These are phyloP conservation scores for Melanaphis sacchari DNA, from an alignment of 1,140 invertebrate species.

Conservation along the genomic window DNA sequence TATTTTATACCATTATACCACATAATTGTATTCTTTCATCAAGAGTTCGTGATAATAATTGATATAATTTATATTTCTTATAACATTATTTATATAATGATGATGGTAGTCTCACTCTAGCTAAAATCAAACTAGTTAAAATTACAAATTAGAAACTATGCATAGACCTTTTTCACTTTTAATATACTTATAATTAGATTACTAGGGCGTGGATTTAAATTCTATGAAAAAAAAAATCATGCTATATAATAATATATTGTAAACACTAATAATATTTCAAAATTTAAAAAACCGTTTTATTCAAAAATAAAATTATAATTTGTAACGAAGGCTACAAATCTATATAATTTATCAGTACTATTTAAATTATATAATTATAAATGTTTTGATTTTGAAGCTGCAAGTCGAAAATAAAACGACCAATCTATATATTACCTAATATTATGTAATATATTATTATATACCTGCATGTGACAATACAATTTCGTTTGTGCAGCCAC, in stretches of 20 bases:
- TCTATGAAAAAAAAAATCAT: neutral
- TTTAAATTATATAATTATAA: neutral
- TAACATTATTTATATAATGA: neutral
- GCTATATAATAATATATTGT: neutral
- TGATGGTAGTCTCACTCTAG: neutral
- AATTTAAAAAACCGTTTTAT: neutral
- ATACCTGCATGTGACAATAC: neutral
- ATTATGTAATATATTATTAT: neutral
- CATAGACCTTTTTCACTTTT: no score
- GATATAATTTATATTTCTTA: neutral
- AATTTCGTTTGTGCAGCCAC: neutral
- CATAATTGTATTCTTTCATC: no score
- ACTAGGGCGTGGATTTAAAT: neutral
- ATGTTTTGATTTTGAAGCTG: neutral
- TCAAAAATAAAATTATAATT: no score
- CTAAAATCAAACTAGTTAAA: neutral
- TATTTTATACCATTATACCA: no score
- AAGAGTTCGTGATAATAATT: no score
- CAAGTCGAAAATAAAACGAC: neutral
- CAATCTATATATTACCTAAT: neutral
- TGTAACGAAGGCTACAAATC: no score
- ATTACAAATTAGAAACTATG: neutral
- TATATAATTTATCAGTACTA: neutral
- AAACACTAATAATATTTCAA: no score
- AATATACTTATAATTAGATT: neutral